Evolutionary conservation across 2,797 vertebrate species (phyloP).

Genomic region (Danio tinwini): DNA sequence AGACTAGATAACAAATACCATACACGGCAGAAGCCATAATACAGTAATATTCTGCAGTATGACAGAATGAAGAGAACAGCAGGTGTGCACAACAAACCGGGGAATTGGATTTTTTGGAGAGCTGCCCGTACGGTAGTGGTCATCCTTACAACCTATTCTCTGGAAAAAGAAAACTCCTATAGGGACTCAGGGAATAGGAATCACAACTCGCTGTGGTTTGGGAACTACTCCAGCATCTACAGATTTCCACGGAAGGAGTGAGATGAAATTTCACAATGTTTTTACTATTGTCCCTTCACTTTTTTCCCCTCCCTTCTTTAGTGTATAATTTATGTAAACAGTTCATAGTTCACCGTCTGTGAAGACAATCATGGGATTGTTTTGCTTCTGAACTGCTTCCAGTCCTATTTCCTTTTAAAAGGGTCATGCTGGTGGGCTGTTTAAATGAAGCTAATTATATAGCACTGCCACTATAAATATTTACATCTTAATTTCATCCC

Average conservation of each 20-base stretch:
- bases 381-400: slow-evolving; percentile 5
- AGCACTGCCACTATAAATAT: background rate
- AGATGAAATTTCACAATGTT: slow-evolving; percentile 40
- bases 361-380: slow-evolving; percentile 32
- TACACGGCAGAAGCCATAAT: background rate
- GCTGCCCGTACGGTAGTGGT: slow-evolving; percentile 26
- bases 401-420: background rate
- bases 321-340: slow-evolving; percentile 33
- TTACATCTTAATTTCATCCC: background rate
- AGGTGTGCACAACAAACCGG: slow-evolving; percentile 35
- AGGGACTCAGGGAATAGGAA: slow-evolving; percentile 26
- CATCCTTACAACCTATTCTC: background rate
- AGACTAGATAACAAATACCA: slow-evolving; percentile 3
- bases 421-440: background rate
- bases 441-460: slow-evolving; percentile 4
- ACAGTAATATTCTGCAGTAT: slow-evolving; percentile 1
- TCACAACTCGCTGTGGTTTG: slow-evolving; percentile 44
- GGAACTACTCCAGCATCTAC: slow-evolving; percentile 28
- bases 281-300: slow-evolving; percentile 23
- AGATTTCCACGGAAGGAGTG: slow-evolving; percentile 23
- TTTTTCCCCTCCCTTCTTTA: slow-evolving; percentile 11
- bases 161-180: slow-evolving; percentile 21
- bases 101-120: slow-evolving; percentile 22
- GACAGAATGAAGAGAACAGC: slow-evolving; percentile 24
- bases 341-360: slow-evolving; percentile 8